These are phyloP conservation scores for Mamestra configurata DNA, from an alignment of 1,140 invertebrate species.

Conservation along the genomic window DNA sequence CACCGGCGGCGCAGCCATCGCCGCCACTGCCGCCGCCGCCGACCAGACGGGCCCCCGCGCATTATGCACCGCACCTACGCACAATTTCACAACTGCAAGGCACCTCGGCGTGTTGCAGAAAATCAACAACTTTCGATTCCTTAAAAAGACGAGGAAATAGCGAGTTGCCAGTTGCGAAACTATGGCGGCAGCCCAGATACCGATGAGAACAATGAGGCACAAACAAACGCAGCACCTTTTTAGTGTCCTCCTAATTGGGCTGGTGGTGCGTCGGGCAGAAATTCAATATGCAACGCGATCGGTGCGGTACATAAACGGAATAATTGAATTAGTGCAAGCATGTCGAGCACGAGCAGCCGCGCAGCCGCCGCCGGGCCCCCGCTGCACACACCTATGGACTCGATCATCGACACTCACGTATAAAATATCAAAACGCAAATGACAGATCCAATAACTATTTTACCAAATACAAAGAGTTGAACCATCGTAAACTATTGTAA, in stretches of 20 bases:
- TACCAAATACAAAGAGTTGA: not conserved
- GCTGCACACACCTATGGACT: not conserved
- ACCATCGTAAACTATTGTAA: not conserved
- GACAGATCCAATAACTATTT: not conserved
- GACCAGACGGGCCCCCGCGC: slow-evolving; percentile 81
- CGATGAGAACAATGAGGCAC: slow-evolving; percentile 81
- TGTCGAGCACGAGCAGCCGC: slow-evolving; percentile 68
- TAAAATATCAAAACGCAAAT: not conserved
- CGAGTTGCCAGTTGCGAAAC: slow-evolving; percentile 74
- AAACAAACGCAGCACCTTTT: slow-evolving; percentile 81
- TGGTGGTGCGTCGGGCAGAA: slow-evolving; percentile 74
- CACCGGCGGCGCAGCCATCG: slow-evolving; percentile 56
- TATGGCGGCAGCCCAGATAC: slow-evolving; percentile 77
- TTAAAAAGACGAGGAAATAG: slow-evolving; percentile 84
- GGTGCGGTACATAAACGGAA: slow-evolving; percentile 83
- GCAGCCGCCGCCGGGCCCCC: slow-evolving; percentile 55
- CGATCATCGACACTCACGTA: not conserved
- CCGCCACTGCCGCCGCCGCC: slow-evolving; percentile 60
- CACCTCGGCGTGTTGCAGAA: slow-evolving; percentile 65
- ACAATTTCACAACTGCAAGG: slow-evolving; percentile 80
- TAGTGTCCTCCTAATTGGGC: slow-evolving; percentile 84
- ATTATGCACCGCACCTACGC: slow-evolving; percentile 83
- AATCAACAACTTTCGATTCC: slow-evolving; percentile 85
- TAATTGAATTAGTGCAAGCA: slow-evolving; percentile 84
- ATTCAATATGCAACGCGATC: slow-evolving; percentile 85